Evolutionary conservation across 2,888 invertebrate genomes (phyloP).

Genomic region (Epirrhoe tristata): DNA sequence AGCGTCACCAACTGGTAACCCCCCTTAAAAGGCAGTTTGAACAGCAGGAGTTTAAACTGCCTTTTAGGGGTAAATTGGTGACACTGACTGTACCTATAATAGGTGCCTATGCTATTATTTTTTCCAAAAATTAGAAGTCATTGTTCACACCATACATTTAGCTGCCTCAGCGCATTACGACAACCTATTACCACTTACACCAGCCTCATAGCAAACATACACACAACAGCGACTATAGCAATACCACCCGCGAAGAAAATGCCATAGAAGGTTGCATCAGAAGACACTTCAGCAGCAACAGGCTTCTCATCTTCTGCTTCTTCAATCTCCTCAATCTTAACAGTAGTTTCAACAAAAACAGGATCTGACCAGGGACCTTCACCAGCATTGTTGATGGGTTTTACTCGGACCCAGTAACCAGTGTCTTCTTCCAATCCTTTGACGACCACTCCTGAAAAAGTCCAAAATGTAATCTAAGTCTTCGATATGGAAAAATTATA

Average conservation of each 20-base stretch:
- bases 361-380: conserved; percentile 64
- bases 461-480: too few relatives aligned
- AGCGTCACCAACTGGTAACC: too few relatives aligned
- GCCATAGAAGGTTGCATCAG: conserved; percentile 60
- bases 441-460: conserved; percentile 40
- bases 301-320: conserved; percentile 39
- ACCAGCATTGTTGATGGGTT: conserved; percentile 62
- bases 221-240: conserved; percentile 57
- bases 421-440: conserved; percentile 57
- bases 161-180: too few relatives aligned
- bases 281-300: conserved; percentile 14
- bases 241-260: conserved; percentile 69
- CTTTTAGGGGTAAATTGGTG: too few relatives aligned
- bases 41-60: too few relatives aligned
- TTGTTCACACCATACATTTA: too few relatives aligned
- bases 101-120: too few relatives aligned
- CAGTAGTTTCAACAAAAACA: conserved; percentile 44
- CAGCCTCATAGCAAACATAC: conserved; percentile 62
- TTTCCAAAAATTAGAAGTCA: too few relatives aligned
- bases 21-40: too few relatives aligned
- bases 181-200: conserved; percentile 43
- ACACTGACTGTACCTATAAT: too few relatives aligned
- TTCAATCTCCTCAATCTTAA: conserved; percentile 31
- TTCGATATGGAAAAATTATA: too few relatives aligned
- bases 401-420: conserved; percentile 64